A percentile compares a stretch with the other conserved stretches of the same genome.
phyloP scores from a whole-genome alignment of 2,888 invertebrate species.

The Eudasyphora cyanicolor region DNA sequence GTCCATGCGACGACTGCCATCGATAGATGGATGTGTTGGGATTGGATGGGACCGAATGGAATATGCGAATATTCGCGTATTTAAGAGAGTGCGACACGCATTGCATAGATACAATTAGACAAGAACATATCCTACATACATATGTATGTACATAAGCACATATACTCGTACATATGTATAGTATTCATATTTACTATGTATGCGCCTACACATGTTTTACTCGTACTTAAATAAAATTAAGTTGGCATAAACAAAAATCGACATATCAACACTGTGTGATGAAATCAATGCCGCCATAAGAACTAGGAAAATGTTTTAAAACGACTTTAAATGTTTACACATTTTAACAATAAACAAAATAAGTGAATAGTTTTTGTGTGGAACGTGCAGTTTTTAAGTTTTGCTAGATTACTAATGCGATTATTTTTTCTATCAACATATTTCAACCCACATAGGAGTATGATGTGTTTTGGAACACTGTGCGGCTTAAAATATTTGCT shows the following conservation, averaged over 20 bases:
- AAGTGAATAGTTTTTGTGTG: too few species aligned
- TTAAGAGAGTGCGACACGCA: background rate
- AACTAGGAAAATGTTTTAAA: background rate
- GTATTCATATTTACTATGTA: too few species aligned
- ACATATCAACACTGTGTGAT: background rate
- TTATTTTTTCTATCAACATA: too few species aligned
- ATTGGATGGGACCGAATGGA: too few species aligned
- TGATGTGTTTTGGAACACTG: too few species aligned
- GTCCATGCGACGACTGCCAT: background rate
- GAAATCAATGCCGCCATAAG: background rate
- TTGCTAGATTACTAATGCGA: too few species aligned
- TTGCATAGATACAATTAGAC: background rate
- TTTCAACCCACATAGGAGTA: too few species aligned
- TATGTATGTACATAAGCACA: background rate
- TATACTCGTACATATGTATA: background rate
- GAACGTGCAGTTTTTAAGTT: too few species aligned
- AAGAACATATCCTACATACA: too few species aligned
- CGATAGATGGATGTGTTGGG: background rate
- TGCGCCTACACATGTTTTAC: conserved; percentile 11
- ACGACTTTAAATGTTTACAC: too few species aligned
- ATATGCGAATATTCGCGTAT: too few species aligned
- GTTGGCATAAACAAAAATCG: background rate
- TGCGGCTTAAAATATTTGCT: background rate
- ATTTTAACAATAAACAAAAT: too few species aligned
- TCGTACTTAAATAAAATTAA: conserved; percentile 1